Conservation (phyloP, 2,797 vertebrate species). For the Pseudocheirus occidentalis region DNA sequence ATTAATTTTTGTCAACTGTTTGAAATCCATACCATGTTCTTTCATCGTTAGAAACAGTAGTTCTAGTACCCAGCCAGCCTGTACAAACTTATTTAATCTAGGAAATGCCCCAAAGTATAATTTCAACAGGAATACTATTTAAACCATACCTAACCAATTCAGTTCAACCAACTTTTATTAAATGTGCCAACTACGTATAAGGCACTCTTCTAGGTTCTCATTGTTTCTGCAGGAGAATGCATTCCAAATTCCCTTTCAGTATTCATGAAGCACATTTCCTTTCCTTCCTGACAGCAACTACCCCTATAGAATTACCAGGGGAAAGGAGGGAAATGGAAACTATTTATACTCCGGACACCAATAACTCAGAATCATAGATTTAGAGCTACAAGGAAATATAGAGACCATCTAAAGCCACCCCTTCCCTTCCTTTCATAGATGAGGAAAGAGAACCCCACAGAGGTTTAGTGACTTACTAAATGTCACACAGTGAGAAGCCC, state of each 20-base stretch:
- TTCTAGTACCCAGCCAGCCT: not conserved
- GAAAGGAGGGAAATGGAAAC: not conserved
- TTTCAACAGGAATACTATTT: not conserved
- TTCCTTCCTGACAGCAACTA: not conserved
- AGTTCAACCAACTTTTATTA: not conserved
- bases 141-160: not conserved
- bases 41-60: not conserved
- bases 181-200: not conserved
- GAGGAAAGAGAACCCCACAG: not conserved
- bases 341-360: not conserved
- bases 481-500: not conserved
- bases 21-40: conserved; percentile 48
- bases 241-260: not conserved
- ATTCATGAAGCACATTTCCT: not conserved
- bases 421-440: not conserved
- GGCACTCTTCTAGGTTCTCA: not conserved
- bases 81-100: conserved; percentile 3
- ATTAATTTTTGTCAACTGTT: not conserved
- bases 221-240: not conserved
- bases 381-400: not conserved
- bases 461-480: not conserved
- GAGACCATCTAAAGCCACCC: not conserved
- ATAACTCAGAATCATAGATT: not conserved
- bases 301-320: not conserved
- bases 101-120: not conserved